Evolutionary conservation across 1,140 invertebrate species (phyloP), one percentile per base, ranked within the genome.

Genomic region (Aethina tumida): DNA sequence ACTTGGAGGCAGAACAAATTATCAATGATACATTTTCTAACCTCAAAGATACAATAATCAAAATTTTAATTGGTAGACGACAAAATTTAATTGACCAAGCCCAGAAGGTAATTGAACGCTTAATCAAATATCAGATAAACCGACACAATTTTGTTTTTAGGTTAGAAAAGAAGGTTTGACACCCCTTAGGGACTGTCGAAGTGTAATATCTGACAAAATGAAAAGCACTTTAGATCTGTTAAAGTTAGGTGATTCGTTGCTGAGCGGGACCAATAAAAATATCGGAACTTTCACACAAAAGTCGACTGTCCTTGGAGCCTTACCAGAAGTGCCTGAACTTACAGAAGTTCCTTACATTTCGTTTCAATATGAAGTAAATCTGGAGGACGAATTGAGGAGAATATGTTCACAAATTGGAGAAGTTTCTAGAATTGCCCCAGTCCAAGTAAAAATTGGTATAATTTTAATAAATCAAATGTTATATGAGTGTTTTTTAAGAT

Each of bases 271-370:
- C 5, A 20, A 9, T 10, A 33, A 43, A 26, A 45, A 47, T 16
- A 34, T 46, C 5, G 31, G 26, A 13, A 20, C 35, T 28, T 53
- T 57, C 38, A 31, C 38, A 13, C 34, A 36, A 27, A 47, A 49
- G 35, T 44, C 47, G 9, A 47, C 29, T 15, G 12, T 34, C 6
- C 37, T 57, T 27, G 55, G 52, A 34, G 51, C 30, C 39, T 33
- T 55, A 17, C 55, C 55, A 5, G 50, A 46, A 37, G 43, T 55
- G 6, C 50, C 52, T 18, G 40, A 47, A 26, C 27, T 45, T 12
- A 53, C 51, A 49, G 46, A 55, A 52, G 55, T 57, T 45, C 52
- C 55, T 50, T 55, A 40, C 41, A 49, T 57, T 21, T 47, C 41
- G 2, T 57, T 55, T 37, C 41, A 49, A 7, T 43, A 36, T 44